These are phyloP conservation scores for Zootoca vivipara DNA, from an alignment of 2,113 vertebrate genomes.

Conservation along the genomic window DNA sequence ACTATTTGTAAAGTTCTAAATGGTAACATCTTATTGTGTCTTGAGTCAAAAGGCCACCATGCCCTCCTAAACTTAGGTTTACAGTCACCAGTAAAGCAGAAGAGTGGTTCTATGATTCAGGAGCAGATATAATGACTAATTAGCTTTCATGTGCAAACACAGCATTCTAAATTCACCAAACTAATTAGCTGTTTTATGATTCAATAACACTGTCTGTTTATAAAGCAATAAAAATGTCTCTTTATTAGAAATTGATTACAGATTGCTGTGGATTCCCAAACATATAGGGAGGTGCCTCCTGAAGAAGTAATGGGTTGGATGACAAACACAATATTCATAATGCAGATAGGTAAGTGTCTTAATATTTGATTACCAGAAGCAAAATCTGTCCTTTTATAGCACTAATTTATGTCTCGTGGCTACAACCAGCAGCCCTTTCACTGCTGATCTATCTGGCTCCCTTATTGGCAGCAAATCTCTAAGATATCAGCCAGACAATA, in stretches of 20 bases:
- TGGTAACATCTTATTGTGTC: neutral
- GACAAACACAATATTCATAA: neutral
- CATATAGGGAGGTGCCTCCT: neutral
- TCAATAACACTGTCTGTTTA: conserved; percentile 57
- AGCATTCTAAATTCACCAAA: conserved; percentile 63
- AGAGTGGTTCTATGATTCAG: conserved; percentile 35
- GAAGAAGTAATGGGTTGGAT: neutral
- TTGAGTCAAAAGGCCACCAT: neutral
- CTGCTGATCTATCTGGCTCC: neutral
- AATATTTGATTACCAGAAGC: neutral
- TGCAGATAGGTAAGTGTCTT: neutral
- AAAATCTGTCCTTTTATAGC: neutral
- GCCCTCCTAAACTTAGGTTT: conserved; percentile 40
- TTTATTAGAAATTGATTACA: conserved; percentile 61
- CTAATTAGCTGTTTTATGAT: conserved; percentile 65
- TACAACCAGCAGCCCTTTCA: neutral
- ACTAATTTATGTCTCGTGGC: neutral
- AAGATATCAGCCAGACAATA: neutral
- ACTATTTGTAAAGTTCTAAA: neutral
- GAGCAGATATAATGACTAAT: conserved; percentile 57
- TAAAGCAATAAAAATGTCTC: conserved; percentile 54
- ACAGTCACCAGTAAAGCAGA: conserved; percentile 4
- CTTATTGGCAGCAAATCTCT: neutral
- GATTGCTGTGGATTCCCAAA: conserved; percentile 27
- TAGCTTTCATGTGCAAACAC: conserved; percentile 56